A percentile compares a stretch with the other conserved stretches of the same genome.
Evolutionary conservation across 2,888 invertebrate species (phyloP).

Genomic region (Octodonta nipae): DNA sequence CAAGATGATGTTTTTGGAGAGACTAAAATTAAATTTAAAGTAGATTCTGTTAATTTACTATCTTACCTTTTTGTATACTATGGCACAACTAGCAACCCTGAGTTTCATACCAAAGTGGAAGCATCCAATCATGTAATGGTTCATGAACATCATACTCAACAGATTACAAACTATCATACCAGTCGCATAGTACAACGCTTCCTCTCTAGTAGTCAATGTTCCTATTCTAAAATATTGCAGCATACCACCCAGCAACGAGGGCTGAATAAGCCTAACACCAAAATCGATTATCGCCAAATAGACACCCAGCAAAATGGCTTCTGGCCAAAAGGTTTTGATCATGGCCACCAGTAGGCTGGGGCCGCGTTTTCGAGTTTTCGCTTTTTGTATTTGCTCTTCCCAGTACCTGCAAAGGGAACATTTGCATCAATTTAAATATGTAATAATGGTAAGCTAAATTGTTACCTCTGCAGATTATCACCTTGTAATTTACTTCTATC

Average conservation of each 20-base stretch:
- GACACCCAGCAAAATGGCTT: constrained; percentile 48
- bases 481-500: constrained; percentile 57
- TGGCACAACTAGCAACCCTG: constrained; percentile 8
- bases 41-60: too few species aligned
- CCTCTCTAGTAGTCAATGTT: constrained; percentile 34
- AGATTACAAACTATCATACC: constrained; percentile 40
- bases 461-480: constrained; percentile 49
- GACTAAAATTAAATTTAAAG: too few species aligned
- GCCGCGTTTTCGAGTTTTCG: constrained; percentile 38
- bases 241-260: constrained; percentile 50
- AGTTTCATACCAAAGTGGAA: constrained; percentile 9
- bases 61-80: constrained; percentile 11
- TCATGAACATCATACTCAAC: constrained; percentile 32
- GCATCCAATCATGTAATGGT: constrained; percentile 3
- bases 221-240: constrained; percentile 50
- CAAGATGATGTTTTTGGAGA: too few species aligned
- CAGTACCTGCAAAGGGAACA: constrained; percentile 43
- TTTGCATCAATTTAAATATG: too few species aligned
- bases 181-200: constrained; percentile 50
- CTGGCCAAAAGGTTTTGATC: constrained; percentile 53
- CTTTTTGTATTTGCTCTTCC: constrained; percentile 46
- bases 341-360: constrained; percentile 54
- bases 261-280: constrained; percentile 47
- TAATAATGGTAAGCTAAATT: neutral
- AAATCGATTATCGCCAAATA: constrained; percentile 46